Conservation (phyloP, 1,140 invertebrate genomes). For the Aphis craccivora region DNA sequence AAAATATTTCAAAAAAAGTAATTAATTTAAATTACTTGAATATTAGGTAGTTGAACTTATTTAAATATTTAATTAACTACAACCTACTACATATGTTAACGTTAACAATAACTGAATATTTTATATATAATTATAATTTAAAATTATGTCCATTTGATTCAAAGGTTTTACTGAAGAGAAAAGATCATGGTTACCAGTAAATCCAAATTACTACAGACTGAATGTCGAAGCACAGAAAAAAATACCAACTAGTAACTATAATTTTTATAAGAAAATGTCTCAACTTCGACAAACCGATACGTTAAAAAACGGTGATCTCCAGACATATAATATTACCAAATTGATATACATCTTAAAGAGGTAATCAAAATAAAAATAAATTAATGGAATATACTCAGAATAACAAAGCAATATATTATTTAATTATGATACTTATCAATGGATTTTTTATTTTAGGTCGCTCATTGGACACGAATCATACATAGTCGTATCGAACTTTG, state of each 20-base stretch:
- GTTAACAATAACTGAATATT: too few relatives aligned
- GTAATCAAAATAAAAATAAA: neutral
- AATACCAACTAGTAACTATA: constrained; percentile 27
- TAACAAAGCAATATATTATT: too few relatives aligned
- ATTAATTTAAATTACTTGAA: too few relatives aligned
- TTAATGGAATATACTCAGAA: neutral
- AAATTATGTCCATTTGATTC: too few relatives aligned
- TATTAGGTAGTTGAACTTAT: too few relatives aligned
- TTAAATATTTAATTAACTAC: too few relatives aligned
- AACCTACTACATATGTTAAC: too few relatives aligned
- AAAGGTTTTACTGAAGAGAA: neutral
- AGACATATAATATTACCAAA: constrained; percentile 17
- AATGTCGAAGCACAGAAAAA: constrained; percentile 65
- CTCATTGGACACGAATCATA: neutral
- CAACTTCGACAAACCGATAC: constrained; percentile 50
- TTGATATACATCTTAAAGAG: constrained; percentile 52
- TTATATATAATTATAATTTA: too few relatives aligned
- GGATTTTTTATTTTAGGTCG: neutral
- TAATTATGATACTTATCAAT: neutral
- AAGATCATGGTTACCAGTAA: constrained; percentile 75
- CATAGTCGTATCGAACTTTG: neutral
- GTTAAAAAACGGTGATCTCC: constrained; percentile 51
- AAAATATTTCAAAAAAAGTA: too few relatives aligned
- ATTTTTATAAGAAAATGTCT: constrained; percentile 56
- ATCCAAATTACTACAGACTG: constrained; percentile 66